phyloP scores from a whole-genome alignment of 23 tunicate species.

The Corella eumyota region DNA sequence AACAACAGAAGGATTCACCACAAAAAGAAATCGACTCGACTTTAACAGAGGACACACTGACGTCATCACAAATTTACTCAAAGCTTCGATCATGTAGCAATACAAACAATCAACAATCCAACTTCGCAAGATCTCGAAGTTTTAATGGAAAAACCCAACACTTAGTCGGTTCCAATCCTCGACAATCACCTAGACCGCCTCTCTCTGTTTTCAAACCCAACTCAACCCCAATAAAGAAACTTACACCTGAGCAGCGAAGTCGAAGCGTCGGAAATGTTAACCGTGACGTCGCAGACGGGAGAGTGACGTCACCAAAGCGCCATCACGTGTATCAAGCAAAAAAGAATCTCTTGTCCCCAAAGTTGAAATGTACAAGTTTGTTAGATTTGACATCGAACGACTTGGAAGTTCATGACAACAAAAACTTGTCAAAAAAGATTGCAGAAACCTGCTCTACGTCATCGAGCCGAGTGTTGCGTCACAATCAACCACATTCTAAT shows the following conservation, averaged over 20 bases:
- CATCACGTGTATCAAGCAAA: not conserved
- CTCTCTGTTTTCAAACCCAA: constrained; percentile 17
- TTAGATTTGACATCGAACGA: constrained; percentile 29
- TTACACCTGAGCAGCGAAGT: constrained; percentile 17
- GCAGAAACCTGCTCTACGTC: constrained; percentile 1
- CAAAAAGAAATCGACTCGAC: too few species aligned
- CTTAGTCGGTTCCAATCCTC: too few species aligned
- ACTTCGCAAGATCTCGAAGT: constrained; percentile 18
- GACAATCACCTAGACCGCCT: too few species aligned
- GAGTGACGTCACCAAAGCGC: not conserved
- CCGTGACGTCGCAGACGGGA: constrained; percentile 3
- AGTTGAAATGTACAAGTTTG: constrained; percentile 32
- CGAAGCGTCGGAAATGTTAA: constrained; percentile 9
- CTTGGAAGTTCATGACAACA: too few species aligned
- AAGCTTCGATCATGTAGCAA: not conserved
- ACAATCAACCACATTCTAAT: not conserved
- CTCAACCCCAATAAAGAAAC: constrained; percentile 2
- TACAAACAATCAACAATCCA: too few species aligned
- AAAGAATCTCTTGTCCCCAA: constrained; percentile 4
- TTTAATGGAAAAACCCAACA: constrained; percentile 19
- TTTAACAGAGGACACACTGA: too few species aligned
- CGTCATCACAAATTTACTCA: not conserved
- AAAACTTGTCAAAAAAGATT: constrained; percentile 1
- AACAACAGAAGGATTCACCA: too few species aligned
- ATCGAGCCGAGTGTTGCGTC: not conserved